Percentiles rank a stretch among this genome's conserved stretches.
phyloP scores from a whole-genome alignment of 2,113 vertebrate genomes.

The Chitala chitala region DNA sequence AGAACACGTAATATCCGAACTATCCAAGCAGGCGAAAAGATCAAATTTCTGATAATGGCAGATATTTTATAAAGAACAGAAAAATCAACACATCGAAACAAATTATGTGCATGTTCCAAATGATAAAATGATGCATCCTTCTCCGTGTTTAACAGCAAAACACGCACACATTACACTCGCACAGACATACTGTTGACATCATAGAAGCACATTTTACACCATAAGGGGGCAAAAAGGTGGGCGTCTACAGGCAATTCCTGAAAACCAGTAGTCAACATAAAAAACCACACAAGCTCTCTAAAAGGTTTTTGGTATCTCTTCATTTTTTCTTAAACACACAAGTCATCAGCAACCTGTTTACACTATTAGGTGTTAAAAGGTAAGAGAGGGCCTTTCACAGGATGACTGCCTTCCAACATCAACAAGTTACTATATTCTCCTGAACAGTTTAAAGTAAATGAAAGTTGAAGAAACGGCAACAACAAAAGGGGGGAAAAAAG shows the following conservation, averaged over 20 bases:
- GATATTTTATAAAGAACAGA: conserved; percentile 65
- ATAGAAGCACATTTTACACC: conserved; percentile 59
- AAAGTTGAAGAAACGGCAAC: conserved; percentile 47
- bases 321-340: conserved; percentile 54
- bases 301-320: conserved; percentile 48
- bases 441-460: conserved; percentile 55
- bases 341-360: conserved; percentile 55
- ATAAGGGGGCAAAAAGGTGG: conserved; percentile 45
- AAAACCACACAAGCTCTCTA: conserved; percentile 65
- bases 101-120: conserved; percentile 58
- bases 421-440: conserved; percentile 51
- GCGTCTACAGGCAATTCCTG: conserved; percentile 55
- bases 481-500: conserved; percentile 22
- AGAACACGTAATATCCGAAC: conserved; percentile 71
- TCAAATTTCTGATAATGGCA: conserved; percentile 67
- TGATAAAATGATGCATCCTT: conserved; percentile 38
- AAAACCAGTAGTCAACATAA: conserved; percentile 69
- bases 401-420: conserved; percentile 50
- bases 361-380: conserved; percentile 51
- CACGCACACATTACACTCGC: neutral
- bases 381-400: conserved; percentile 47
- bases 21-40: conserved; percentile 65
- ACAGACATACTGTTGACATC: conserved; percentile 54
- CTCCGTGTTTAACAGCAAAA: conserved; percentile 60
- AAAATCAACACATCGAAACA: conserved; percentile 41